Evolutionary conservation across 2,113 vertebrate genomes (phyloP), one percentile per base, ranked within the genome.

Genomic region (Peucedramus taeniatus): DNA sequence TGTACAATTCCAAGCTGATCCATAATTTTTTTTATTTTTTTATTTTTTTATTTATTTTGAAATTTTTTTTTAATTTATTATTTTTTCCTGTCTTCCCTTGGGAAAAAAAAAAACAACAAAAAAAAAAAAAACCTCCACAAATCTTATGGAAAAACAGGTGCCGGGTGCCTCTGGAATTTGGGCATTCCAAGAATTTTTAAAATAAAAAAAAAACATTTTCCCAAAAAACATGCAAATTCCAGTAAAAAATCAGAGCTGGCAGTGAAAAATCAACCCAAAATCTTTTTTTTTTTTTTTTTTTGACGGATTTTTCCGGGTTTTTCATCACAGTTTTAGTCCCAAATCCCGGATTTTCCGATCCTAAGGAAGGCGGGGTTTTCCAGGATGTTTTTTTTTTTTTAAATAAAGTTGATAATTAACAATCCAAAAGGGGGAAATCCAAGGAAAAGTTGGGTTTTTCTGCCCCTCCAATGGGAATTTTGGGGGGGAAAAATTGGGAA

Each of bases 211-310:
- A 26, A 37, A 11, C 5, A 8, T 21, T 50, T 77, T 94, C 47
- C 60, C 96, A 33, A 97, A 49, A 97, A 83, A 95, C 98, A 98
- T 98, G 98, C 98, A 98, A 97, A 97, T 19, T 88, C 96, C 94
- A 45, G 97, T 98, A 98, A 97, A 98, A 98, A 98, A 96, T 60
- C 31, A 6, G 97, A 95, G 97, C 96, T 97, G 98, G 98, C 98
- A 98, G 98, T 98, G 97, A 97, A 98, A 98, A 98, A 98, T 97
- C 98, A 97, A 97, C 94, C 92, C 82, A 77, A 96, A 90, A 27
- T 33, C 74, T 93, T 94, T 50, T 89, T 57, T 82, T 28, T 70
- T 23, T 93, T 94, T 50, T 89, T 57, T 82, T 28, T 70, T 23
- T 7, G 5, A 14, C 2, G 9, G 15, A 35, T 35, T 74, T 64